A percentile compares a stretch with the other conserved stretches of the same genome.
These are phyloP conservation scores for Urophycis tenuis DNA, from an alignment of 2,797 vertebrate species.

Conservation along the genomic window DNA sequence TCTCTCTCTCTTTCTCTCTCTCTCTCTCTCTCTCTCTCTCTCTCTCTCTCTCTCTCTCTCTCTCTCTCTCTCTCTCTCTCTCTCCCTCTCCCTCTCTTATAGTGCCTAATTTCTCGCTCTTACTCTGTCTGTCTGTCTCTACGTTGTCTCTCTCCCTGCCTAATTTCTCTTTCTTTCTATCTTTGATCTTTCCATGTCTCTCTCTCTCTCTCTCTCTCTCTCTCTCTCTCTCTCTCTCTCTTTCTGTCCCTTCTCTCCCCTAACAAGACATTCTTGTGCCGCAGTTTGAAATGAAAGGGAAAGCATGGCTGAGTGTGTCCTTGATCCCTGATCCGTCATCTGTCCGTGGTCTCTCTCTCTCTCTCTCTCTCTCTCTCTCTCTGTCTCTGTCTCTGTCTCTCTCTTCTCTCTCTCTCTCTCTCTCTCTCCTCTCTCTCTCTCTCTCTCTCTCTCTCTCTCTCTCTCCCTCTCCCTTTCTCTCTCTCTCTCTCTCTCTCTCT, in stretches of 20 bases:
- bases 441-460: too few relatives aligned
- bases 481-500: too few relatives aligned
- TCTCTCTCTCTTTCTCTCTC: not conserved
- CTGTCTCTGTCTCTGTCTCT: not conserved
- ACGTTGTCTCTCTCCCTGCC: too few relatives aligned
- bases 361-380: too few relatives aligned
- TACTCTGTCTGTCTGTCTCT: not conserved
- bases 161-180: too few relatives aligned
- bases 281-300: not conserved
- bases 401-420: too few relatives aligned
- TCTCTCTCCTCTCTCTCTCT: too few relatives aligned
- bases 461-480: too few relatives aligned
- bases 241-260: not conserved
- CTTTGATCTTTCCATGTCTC: too few relatives aligned
- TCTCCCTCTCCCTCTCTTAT: not conserved
- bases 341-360: too few relatives aligned
- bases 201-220: too few relatives aligned
- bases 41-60: not conserved
- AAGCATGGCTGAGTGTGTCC: constrained; percentile 2
- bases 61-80: not conserved
- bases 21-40: not conserved
- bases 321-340: not conserved
- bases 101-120: not conserved
- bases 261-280: not conserved
- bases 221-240: too few relatives aligned